Evolutionary conservation across 37 sponge, comb jelly and placozoan genomes (phyloP), one percentile per base, ranked within the genome.

Genomic region (Eunapius fragilis): DNA sequence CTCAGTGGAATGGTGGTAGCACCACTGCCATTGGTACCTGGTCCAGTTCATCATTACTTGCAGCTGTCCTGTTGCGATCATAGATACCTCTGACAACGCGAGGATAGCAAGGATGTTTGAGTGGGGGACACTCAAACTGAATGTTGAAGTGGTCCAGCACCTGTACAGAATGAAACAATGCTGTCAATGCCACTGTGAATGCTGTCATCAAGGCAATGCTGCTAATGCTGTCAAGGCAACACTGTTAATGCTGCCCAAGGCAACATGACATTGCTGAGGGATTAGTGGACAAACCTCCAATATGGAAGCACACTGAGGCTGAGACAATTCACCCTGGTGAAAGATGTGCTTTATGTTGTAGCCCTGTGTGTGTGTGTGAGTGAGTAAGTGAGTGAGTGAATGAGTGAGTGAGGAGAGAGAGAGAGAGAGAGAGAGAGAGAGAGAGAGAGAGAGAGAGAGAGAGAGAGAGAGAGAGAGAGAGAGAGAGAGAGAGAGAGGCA

Each of bases 271-370:
- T 58, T 58, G 17, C 58, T 58, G 58, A 2, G 58, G 25, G 12
- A 12, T 48, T 37, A 26, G 77, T 26, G 24, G 10, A 28, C 25
- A 12, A 10, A 88, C 88, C 84, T 88, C 77, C 32, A 82, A 25
- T 23, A 88, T 70, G 33, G 77, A 76, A 7, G 19, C 7, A 4
- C 77, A 58, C 31, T 88, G 76, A 3, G 27, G 19, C 25, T 34
- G 47, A 5, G 76, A 75, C 14, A 82, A 78, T 7, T 11, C 14
- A 41, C 71, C 48, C 50, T 41, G 28, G 32, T 88, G 78, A 14
- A 88, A 69, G 22, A 88, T 76, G 71, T 82, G 77, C 77, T 88
- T 68, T 77, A 88, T 49, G 26, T 77, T 37, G 70, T 83, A 77
- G 30, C 88, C 88, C 88, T 88, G 77, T 22, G 33, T 2, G 37